These are phyloP conservation scores for Oncorhynchus mykiss DNA, from an alignment of 2,113 vertebrate species.

Conservation along the genomic window DNA sequence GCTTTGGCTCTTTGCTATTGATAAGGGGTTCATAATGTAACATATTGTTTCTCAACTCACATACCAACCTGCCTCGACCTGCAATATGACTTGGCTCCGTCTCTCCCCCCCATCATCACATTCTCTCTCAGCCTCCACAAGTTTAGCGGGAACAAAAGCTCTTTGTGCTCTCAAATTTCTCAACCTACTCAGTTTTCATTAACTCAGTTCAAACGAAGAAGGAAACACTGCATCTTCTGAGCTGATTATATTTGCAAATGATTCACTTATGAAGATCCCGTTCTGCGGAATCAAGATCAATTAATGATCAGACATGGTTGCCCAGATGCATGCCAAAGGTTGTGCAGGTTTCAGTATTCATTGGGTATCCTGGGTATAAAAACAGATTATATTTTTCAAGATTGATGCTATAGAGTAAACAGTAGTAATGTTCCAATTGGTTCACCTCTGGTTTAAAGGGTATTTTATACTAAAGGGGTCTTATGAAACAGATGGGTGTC, in stretches of 20 bases:
- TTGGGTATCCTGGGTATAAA: too few relatives aligned
- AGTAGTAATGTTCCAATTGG: too few relatives aligned
- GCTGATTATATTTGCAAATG: constrained; percentile 59
- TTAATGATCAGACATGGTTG: constrained; percentile 44
- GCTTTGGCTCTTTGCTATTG: background rate
- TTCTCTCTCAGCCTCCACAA: constrained; percentile 47
- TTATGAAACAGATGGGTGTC: too few relatives aligned
- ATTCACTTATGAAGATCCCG: constrained; percentile 60
- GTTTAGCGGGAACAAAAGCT: constrained; percentile 48
- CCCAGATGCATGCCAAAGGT: too few relatives aligned
- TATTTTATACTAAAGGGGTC: too few relatives aligned
- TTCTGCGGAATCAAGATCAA: constrained; percentile 49
- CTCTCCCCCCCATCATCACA: constrained; percentile 15
- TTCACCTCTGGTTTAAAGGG: too few relatives aligned
- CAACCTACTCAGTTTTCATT: constrained; percentile 49
- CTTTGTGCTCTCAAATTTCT: constrained; percentile 48
- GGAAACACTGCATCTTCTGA: constrained; percentile 39
- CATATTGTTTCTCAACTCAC: too few relatives aligned
- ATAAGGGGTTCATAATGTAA: too few relatives aligned
- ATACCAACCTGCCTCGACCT: background rate
- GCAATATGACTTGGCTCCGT: background rate
- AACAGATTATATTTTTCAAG: too few relatives aligned
- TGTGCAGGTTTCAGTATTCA: too few relatives aligned
- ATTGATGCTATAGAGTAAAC: too few relatives aligned
- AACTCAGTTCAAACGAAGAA: constrained; percentile 38